Evolutionary conservation across 1,140 invertebrate species (phyloP), one percentile per base, ranked within the genome.

Genomic region (Chionoecetes opilio): DNA sequence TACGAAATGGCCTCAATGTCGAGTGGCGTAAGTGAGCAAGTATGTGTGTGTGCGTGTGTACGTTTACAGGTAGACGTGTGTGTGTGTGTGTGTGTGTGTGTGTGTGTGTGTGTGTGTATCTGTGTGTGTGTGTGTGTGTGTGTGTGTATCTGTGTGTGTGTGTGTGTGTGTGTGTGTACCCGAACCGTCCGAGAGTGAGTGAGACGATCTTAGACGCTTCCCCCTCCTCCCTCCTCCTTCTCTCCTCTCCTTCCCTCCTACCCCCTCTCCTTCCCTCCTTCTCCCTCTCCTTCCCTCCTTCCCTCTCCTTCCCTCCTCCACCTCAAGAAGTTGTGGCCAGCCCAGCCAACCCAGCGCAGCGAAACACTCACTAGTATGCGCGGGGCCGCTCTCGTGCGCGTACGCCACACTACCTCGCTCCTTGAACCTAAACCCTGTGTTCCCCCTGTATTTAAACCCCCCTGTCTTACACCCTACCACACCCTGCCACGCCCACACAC

Each of bases 81-180:
- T 38, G 84, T 86, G 84, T 86, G 84, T 75, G 89, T 91, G 41
- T 34, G 89, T 75, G 82, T 37, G 86, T 38, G 86, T 37, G 34
- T 17, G 86, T 38, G 14, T 32, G n/a, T 21, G 37, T 86, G 21
- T 29, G 35, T 32, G 9, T 34, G 32, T 17, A 14, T 86, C 3
- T 17, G 14, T 34, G 14, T 38, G 84, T 86, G 32, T 35, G 84
- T 86, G 84, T 35, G 32, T 38, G 84, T 86, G 84, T 86, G 84
- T 75, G 89, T 91, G 41, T 34, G 89, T 75, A 46, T 31, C 31
- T 90, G 89, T 31, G 89, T 32, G 89, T 35, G 46, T 63, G 89
- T 32, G 89, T 63, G 89, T 32, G 89, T 75, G 91, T n/a, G 89
- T 92, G 91, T 92, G 75, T 41, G 91, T 84, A 38, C 29, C 35